phyloP scores from a whole-genome alignment of 1,140 invertebrate genomes.

The Drosophila bocqueti region DNA sequence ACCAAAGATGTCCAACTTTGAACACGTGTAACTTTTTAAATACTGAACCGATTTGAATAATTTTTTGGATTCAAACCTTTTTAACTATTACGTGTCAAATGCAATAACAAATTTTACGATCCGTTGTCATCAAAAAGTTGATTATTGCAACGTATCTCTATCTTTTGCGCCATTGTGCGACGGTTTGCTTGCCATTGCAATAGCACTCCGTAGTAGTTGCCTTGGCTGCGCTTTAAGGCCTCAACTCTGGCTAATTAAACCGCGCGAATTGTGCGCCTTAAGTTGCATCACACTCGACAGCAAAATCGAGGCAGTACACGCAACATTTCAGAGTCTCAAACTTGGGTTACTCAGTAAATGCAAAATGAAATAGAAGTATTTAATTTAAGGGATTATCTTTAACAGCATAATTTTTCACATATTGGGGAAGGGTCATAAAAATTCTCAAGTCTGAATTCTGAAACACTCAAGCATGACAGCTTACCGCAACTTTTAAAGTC shows the following conservation, averaged over 20 bases:
- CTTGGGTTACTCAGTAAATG: not conserved
- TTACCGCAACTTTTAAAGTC: not conserved
- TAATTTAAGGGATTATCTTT: not conserved
- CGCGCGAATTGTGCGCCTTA: slow-evolving; percentile 59
- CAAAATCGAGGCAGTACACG: not conserved
- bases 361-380: not conserved
- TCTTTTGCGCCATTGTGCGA: no score
- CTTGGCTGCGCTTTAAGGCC: slow-evolving; percentile 45
- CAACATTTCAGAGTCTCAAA: not conserved
- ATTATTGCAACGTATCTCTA: no score
- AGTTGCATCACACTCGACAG: slow-evolving; percentile 62
- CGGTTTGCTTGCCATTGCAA: slow-evolving; percentile 21
- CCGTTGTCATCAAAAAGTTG: no score
- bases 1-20: no score
- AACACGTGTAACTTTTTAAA: no score
- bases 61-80: no score
- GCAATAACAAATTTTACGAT: no score
- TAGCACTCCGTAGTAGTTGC: slow-evolving; percentile 15
- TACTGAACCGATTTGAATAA: no score
- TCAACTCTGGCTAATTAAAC: slow-evolving; percentile 63
- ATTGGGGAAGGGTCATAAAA: not conserved
- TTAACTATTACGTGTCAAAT: no score
- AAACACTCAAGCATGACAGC: not conserved
- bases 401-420: not conserved
- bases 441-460: no score